phyloP scores from a whole-genome alignment of 2,113 vertebrate genomes.

The Diphyllodes magnificus region DNA sequence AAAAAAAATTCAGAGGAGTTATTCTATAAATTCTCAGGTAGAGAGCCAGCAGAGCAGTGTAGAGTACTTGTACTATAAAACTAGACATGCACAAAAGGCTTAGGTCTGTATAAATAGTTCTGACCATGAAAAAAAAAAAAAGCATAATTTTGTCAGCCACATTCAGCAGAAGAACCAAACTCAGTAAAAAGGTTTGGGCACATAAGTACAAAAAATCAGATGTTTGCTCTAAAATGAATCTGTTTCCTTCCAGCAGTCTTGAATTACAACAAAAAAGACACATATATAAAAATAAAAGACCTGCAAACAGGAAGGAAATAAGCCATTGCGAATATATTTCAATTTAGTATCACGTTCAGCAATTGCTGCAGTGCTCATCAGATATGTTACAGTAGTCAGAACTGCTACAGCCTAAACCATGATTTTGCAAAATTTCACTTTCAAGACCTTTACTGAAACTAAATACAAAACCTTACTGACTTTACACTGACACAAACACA shows the following conservation, averaged over 20 bases:
- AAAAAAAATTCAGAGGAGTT: not conserved
- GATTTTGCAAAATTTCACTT: not conserved
- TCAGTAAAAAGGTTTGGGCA: not conserved
- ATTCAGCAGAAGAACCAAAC: not conserved
- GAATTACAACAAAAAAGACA: not conserved
- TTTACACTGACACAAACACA: not conserved
- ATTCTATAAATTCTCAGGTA: not conserved
- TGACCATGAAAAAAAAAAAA: not conserved
- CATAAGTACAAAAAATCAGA: not conserved
- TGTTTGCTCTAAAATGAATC: not conserved
- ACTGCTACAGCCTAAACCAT: not conserved
- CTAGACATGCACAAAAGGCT: not conserved
- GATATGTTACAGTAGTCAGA: not conserved
- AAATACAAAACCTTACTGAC: not conserved
- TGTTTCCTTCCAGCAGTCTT: not conserved
- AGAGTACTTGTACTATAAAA: not conserved
- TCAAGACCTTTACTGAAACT: not conserved
- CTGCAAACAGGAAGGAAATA: not conserved
- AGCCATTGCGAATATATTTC: not conserved
- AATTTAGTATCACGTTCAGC: not conserved
- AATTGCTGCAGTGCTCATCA: not conserved
- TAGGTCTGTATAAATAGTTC: not conserved
- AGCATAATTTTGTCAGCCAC: not conserved
- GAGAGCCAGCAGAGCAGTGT: not conserved
- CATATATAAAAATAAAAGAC: not conserved